These are phyloP conservation scores for Microcebus tavaratra DNA, from an alignment of 2,113 vertebrate species.

Conservation along the genomic window DNA sequence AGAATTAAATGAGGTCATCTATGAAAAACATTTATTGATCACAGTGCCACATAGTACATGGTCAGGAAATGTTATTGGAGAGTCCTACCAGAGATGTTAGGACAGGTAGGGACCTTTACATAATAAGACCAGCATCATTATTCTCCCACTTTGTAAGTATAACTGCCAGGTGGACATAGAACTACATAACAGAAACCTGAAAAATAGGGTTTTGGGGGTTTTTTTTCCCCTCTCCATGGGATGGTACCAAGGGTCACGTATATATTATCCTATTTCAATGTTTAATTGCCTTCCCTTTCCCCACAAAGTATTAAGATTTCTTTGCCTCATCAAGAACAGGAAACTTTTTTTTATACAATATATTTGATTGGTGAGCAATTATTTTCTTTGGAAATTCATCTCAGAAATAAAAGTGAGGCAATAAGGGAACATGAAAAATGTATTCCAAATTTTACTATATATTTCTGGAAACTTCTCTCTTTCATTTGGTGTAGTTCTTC, in stretches of 20 bases:
- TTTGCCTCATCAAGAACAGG: background rate
- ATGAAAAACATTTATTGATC: background rate
- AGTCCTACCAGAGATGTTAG: background rate
- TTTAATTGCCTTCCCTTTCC: background rate
- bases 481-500: background rate
- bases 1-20: background rate
- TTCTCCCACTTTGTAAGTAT: background rate
- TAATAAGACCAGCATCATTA: background rate
- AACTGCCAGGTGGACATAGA: conserved; percentile 6
- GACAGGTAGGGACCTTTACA: background rate
- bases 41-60: background rate
- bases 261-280: conserved; percentile 3
- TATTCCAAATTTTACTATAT: background rate
- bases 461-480: conserved; percentile 7
- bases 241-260: background rate
- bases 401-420: conserved; percentile 17
- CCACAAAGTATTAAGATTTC: background rate
- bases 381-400: background rate
- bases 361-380: background rate
- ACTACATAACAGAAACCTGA: background rate
- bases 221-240: background rate
- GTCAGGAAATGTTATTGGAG: background rate
- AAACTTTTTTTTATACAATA: background rate
- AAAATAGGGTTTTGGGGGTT: background rate
- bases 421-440: background rate